Base-by-base conservation (phyloP, 1,140 invertebrate species). In the Saccostrea echinata region DNA sequence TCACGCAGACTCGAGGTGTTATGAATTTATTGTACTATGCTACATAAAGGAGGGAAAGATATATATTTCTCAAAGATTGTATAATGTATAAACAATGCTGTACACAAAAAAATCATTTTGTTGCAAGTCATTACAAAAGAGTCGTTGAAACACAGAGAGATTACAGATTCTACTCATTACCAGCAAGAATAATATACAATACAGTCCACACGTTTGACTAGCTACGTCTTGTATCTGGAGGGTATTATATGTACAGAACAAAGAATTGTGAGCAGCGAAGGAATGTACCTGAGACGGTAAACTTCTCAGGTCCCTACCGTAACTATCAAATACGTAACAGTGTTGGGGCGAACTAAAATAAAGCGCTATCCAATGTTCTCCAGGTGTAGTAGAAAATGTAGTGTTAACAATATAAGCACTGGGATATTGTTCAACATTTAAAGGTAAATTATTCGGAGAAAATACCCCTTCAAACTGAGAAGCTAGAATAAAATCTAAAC, bases 371-470 rank as follows among this genome's bases (percentile, higher is more conserved):
- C 64, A 68, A 68, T 68, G 64, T 68, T 68, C 64, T 8, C 64
- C 64, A 27, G 3, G 6, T 27, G 6, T 24, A 24, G 21, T 1
- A 0, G 21, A 30, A n/a, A 18, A 21, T 53, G 86, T 61, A 0
- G 82, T 89, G 16, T 89, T 86, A 30, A 53, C 33, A n/a, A 87
- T 83, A 81, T 35, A 84, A 24, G 76, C 80, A n/a, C 52, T 52
- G 13, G 86, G 86, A 52, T 24, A 87, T 18, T 4, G 35, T 24
- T 13, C 13, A 13, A 87, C 81, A 61, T 52, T 6, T 12, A n/a
- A 4, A 11, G 80, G 55, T 68, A 87, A 71, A 16, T 35, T 80
- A 57, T 86, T 35, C 3, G 71, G 30, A 9, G 85, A 55, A 86
- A 52, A 86, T 12, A 86, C 71, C 43, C 85, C 85, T 35, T 57